These are phyloP conservation scores for Amblyornis subalaris DNA, from an alignment of 2,113 vertebrate genomes.

Conservation along the genomic window DNA sequence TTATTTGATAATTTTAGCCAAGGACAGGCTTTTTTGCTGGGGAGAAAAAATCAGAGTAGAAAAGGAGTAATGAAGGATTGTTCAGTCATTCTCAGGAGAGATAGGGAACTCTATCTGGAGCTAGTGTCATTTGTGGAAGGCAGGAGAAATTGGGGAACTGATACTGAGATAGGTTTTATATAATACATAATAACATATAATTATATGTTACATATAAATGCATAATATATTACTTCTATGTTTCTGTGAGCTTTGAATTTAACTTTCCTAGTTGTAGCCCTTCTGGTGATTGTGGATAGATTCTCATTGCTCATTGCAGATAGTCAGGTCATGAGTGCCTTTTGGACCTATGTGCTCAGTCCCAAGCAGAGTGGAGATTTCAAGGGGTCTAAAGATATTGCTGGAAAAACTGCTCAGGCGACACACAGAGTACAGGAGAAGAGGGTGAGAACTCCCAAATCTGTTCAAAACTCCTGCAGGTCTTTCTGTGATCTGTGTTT, in stretches of 20 bases:
- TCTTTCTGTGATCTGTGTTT: neutral
- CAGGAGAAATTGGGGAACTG: neutral
- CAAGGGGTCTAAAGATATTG: neutral
- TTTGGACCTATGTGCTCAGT: neutral
- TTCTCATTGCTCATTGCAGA: neutral
- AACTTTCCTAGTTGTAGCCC: neutral
- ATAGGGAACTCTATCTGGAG: neutral
- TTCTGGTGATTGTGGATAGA: neutral
- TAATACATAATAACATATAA: neutral
- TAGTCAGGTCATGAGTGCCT: no score
- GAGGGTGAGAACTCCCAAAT: neutral
- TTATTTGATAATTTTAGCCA: neutral
- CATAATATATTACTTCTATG: neutral
- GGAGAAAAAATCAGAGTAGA: neutral
- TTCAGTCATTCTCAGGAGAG: neutral
- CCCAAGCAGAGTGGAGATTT: neutral
- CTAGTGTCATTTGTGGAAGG: neutral
- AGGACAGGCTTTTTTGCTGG: neutral
- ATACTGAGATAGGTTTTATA: neutral
- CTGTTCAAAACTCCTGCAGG: neutral
- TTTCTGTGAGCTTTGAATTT: neutral
- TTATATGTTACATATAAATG: neutral
- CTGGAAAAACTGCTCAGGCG: neutral
- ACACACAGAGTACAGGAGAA: neutral
- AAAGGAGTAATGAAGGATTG: neutral